Percentiles rank a stretch among this genome's conserved stretches.
Conservation (phyloP, 2,888 invertebrate species). For the Acrobeloides nanus region DNA sequence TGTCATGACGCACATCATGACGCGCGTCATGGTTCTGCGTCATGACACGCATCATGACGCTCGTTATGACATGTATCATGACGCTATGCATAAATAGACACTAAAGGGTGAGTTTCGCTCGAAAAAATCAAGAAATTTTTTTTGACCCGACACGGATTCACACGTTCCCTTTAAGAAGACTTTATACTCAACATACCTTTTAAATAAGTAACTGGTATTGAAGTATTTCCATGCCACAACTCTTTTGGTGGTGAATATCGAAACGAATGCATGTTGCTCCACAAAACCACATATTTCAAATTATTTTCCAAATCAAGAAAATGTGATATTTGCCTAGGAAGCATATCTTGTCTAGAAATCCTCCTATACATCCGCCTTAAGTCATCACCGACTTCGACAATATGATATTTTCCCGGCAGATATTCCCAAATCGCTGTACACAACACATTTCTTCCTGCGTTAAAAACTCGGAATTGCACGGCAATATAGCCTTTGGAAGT, state of each 20-base stretch:
- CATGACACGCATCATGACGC: no score
- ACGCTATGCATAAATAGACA: no score
- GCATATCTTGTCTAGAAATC: conserved; percentile 2
- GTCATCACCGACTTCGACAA: conserved; percentile 37
- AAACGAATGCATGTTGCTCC: conserved; percentile 44
- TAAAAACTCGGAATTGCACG: conserved; percentile 43
- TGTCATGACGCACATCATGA: no score
- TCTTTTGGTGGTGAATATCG: conserved; percentile 44
- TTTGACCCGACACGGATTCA: no score
- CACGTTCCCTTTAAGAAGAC: no score
- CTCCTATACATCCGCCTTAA: conserved; percentile 32
- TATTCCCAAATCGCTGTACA: conserved; percentile 52
- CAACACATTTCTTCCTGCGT: conserved; percentile 39
- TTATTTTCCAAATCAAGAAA: conserved; percentile 30
- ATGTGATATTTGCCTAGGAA: conserved; percentile 46
- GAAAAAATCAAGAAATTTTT: no score
- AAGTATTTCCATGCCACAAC: no score
- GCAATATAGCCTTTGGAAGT: conserved; percentile 36
- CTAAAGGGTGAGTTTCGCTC: no score
- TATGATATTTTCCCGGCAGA: conserved; percentile 35
- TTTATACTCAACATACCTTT: no score
- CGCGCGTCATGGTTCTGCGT: no score
- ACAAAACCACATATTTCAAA: conserved; percentile 43
- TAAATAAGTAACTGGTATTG: no score
- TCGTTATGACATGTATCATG: no score